Conservation (phyloP, 2,113 vertebrate species). For the Nibea albiflora region DNA sequence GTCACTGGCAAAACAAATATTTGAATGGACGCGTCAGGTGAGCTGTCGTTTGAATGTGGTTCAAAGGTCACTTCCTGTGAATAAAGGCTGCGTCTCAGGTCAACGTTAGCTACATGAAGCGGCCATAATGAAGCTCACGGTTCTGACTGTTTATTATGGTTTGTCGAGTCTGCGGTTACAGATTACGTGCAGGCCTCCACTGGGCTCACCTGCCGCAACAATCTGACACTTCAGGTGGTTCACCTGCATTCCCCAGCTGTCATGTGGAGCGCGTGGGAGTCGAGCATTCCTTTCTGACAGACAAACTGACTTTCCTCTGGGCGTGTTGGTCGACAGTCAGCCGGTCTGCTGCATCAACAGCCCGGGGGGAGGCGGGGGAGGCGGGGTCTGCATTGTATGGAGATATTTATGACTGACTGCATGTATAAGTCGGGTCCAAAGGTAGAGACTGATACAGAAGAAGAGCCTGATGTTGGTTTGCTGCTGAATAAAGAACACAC, state of each 20-base stretch:
- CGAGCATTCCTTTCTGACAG: background rate
- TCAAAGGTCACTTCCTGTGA: constrained; percentile 33
- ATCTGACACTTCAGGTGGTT: constrained; percentile 34
- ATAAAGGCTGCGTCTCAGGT: background rate
- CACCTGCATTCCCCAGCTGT: constrained; percentile 65
- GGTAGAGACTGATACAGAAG: background rate
- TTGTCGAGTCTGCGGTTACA: no score
- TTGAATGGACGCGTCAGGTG: constrained; percentile 21
- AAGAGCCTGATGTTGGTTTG: background rate
- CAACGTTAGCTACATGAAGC: background rate
- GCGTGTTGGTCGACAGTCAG: constrained; percentile 21
- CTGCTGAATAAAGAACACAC: background rate
- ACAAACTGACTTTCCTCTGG: constrained; percentile 12
- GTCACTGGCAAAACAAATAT: constrained; percentile 11
- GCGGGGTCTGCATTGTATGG: constrained; percentile 1
- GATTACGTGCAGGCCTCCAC: no score
- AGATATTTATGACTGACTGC: background rate
- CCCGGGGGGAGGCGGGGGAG: constrained; percentile 27
- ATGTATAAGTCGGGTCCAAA: background rate
- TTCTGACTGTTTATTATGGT: constrained; percentile 18
- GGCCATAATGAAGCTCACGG: background rate
- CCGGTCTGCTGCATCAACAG: constrained; percentile 28
- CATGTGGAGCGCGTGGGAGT: background rate
- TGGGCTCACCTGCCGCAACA: constrained; percentile 49
- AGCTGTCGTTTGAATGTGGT: background rate